A percentile compares a stretch with the other conserved stretches of the same genome.
phyloP scores from a whole-genome alignment of 2,888 invertebrate species.

The Helobdella robusta region DNA sequence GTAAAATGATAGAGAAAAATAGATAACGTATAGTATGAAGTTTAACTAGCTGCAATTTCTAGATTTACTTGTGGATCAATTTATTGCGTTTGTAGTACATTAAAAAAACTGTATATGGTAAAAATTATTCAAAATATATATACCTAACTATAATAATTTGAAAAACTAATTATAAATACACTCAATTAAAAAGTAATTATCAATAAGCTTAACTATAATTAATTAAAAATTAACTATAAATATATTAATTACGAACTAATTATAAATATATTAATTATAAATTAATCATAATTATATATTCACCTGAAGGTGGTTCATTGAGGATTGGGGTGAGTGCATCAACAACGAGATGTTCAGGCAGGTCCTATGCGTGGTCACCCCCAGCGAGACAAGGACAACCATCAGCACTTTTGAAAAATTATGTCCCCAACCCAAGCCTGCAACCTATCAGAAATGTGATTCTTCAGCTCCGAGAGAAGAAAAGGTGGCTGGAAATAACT shows the following conservation, averaged over 20 bases:
- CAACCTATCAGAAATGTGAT: not conserved
- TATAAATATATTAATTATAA: not conserved
- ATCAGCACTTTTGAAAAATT: constrained; percentile 7
- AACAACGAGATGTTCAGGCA: constrained; percentile 10
- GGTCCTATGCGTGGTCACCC: constrained; percentile 15
- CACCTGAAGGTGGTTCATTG: constrained; percentile 15
- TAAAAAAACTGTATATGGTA: no score
- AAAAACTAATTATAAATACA: constrained; percentile 1
- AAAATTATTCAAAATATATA: no score
- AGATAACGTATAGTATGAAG: no score
- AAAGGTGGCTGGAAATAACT: no score
- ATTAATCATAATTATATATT: not conserved
- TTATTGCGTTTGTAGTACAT: no score
- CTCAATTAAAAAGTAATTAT: not conserved
- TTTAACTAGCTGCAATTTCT: no score
- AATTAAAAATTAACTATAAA: not conserved
- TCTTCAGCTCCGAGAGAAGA: not conserved
- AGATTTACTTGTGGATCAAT: no score
- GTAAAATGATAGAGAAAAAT: not conserved
- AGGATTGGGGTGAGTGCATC: constrained; percentile 12
- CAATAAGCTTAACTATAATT: not conserved
- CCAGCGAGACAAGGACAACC: not conserved
- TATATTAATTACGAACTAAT: not conserved
- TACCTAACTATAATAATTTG: no score
- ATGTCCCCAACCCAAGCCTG: constrained; percentile 22